A percentile compares a stretch with the other conserved stretches of the same genome.
These are phyloP conservation scores for Craterocephalus amniculus DNA, from an alignment of 2,797 vertebrate genomes.

Conservation along the genomic window DNA sequence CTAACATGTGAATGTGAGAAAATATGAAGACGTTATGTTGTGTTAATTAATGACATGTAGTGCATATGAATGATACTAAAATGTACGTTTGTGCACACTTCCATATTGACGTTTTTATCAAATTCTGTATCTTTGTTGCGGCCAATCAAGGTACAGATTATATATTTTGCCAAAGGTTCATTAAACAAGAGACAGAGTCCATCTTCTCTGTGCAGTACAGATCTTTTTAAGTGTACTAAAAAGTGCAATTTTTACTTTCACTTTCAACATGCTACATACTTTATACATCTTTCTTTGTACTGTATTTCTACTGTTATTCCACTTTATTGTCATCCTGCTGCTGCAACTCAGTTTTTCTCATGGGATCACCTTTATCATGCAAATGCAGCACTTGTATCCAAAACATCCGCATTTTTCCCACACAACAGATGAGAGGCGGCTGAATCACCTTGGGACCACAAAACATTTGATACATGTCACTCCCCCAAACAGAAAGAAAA, in stretches of 20 bases:
- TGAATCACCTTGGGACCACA: not conserved
- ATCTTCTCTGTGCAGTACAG: too few relatives aligned
- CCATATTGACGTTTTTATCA: too few relatives aligned
- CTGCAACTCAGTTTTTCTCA: not conserved
- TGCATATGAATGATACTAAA: not conserved
- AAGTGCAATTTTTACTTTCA: too few relatives aligned
- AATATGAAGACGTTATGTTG: not conserved
- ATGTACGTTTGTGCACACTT: not conserved
- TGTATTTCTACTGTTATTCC: not conserved
- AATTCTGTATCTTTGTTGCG: too few relatives aligned
- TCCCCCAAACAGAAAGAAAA: not conserved
- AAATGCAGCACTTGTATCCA: not conserved
- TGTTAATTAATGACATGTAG: too few relatives aligned
- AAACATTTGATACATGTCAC: not conserved
- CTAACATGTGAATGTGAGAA: not conserved
- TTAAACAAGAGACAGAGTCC: too few relatives aligned
- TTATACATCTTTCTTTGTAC: too few relatives aligned
- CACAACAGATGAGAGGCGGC: not conserved
- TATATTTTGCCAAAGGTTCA: too few relatives aligned
- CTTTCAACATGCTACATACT: too few relatives aligned
- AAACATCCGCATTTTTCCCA: not conserved
- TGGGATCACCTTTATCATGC: not conserved
- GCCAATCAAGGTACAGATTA: too few relatives aligned
- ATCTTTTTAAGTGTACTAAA: too few relatives aligned
- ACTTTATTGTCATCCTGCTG: not conserved